Percentiles rank a stretch among this genome's conserved stretches.
These are phyloP conservation scores for Medauroidea extradentata DNA, from an alignment of 1,140 invertebrate genomes.

Conservation along the genomic window DNA sequence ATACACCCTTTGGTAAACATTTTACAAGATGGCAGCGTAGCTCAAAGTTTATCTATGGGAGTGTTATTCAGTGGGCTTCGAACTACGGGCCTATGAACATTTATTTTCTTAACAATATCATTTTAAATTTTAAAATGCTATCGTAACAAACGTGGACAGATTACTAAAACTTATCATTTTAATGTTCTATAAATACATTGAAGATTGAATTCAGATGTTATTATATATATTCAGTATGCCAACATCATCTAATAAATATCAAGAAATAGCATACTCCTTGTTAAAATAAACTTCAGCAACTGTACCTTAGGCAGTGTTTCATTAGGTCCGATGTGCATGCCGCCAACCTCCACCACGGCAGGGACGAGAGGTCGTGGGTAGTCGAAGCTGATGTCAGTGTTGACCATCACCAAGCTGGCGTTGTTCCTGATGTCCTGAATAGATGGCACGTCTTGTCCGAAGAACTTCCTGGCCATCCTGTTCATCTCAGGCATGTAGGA, in stretches of 20 bases:
- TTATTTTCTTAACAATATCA: too few species aligned
- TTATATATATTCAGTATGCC: background rate
- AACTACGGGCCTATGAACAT: too few species aligned
- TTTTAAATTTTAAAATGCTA: too few species aligned
- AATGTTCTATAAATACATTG: background rate
- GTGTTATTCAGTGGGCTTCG: too few species aligned
- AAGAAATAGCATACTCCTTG: too few species aligned
- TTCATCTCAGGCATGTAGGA: slow-evolving; percentile 41
- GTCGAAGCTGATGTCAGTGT: slow-evolving; percentile 56
- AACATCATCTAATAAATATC: background rate
- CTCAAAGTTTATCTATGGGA: too few species aligned
- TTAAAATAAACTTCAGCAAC: too few species aligned
- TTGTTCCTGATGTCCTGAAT: slow-evolving; percentile 35
- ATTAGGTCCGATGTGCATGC: slow-evolving; percentile 44
- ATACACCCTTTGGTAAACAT: too few species aligned
- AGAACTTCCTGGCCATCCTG: slow-evolving; percentile 42
- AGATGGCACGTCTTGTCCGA: slow-evolving; percentile 12
- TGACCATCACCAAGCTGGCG: slow-evolving; percentile 54
- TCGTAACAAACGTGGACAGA: too few species aligned
- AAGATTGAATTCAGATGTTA: background rate
- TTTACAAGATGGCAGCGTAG: too few species aligned
- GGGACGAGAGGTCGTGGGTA: slow-evolving; percentile 54
- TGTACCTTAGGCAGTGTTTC: slow-evolving; percentile 30
- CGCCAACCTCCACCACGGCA: slow-evolving; percentile 50
- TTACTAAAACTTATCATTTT: too few species aligned